These are phyloP conservation scores for Takifugu ocellatus DNA, from an alignment of 2,797 vertebrate species.

Conservation along the genomic window DNA sequence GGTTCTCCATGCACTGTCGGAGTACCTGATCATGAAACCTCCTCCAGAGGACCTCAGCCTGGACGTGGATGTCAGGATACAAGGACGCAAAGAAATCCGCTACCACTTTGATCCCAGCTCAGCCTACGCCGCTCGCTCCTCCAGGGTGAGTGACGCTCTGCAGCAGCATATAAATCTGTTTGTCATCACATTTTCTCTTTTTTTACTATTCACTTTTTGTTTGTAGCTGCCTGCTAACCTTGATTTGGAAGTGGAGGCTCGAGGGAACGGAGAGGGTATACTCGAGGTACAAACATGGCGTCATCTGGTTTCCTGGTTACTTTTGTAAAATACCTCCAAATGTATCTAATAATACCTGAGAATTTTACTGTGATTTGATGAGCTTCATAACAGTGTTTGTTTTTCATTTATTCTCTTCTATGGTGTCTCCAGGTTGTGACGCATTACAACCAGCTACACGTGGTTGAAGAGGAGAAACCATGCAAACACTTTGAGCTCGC, in stretches of 20 bases:
- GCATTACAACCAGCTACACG: constrained; percentile 74
- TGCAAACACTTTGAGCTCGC: constrained; percentile 73
- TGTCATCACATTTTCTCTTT: too few species aligned
- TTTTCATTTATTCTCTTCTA: not conserved
- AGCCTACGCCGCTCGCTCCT: constrained; percentile 59
- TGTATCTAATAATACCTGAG: too few species aligned
- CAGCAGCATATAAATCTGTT: too few species aligned
- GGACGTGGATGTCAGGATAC: constrained; percentile 57
- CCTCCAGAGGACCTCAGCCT: constrained; percentile 49
- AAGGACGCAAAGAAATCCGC: constrained; percentile 57
- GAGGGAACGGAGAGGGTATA: constrained; percentile 72
- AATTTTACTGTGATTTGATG: too few species aligned
- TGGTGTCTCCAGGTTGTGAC: constrained; percentile 68
- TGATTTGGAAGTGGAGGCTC: constrained; percentile 62
- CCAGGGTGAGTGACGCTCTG: constrained; percentile 51
- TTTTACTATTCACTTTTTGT: constrained; percentile 2
- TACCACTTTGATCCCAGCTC: constrained; percentile 59
- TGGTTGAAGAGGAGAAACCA: constrained; percentile 55
- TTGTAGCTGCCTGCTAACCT: constrained; percentile 57
- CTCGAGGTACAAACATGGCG: constrained; percentile 62
- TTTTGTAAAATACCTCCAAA: too few species aligned
- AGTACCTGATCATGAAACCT: constrained; percentile 66
- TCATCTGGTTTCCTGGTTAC: too few species aligned
- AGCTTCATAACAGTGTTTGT: too few species aligned
- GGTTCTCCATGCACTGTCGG: constrained; percentile 75